Evolutionary conservation across 2,113 vertebrate genomes (phyloP).

Genomic region (Tenebrosternarchus preto): DNA sequence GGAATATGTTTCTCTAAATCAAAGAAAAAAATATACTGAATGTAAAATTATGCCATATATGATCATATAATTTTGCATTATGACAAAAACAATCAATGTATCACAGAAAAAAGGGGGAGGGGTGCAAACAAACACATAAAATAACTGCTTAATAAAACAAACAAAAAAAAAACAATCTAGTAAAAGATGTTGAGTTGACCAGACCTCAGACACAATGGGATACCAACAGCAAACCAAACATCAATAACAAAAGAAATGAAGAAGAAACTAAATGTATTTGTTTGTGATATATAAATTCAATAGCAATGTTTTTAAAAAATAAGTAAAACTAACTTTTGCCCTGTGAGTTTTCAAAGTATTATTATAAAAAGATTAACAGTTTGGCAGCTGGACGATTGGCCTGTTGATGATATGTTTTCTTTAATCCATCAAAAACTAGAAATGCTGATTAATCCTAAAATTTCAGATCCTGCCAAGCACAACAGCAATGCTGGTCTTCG

Average conservation of each 20-base stretch:
- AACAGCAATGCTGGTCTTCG: not conserved
- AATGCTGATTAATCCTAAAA: not conserved
- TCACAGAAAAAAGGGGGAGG: too few species aligned
- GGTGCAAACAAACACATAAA: too few species aligned
- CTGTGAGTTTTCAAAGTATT: not conserved
- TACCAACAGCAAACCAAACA: too few species aligned
- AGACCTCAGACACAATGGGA: too few species aligned
- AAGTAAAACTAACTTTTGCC: not conserved
- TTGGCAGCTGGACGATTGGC: not conserved
- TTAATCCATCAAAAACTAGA: not conserved
- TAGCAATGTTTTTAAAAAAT: not conserved
- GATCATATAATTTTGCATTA: too few species aligned
- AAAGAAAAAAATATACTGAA: too few species aligned
- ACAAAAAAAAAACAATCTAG: not conserved
- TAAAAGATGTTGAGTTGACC: too few species aligned
- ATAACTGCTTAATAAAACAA: too few species aligned
- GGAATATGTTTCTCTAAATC: too few species aligned
- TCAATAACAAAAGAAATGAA: not conserved
- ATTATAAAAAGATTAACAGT: not conserved
- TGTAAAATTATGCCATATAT: too few species aligned
- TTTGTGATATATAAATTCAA: not conserved
- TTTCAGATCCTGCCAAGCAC: not conserved
- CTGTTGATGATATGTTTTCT: not conserved
- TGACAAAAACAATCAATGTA: too few species aligned
- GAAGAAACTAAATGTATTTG: not conserved